A percentile compares a stretch with the other conserved stretches of the same genome.
Evolutionary conservation across 2,888 invertebrate species (phyloP).

Genomic region (Sipha maydis): DNA sequence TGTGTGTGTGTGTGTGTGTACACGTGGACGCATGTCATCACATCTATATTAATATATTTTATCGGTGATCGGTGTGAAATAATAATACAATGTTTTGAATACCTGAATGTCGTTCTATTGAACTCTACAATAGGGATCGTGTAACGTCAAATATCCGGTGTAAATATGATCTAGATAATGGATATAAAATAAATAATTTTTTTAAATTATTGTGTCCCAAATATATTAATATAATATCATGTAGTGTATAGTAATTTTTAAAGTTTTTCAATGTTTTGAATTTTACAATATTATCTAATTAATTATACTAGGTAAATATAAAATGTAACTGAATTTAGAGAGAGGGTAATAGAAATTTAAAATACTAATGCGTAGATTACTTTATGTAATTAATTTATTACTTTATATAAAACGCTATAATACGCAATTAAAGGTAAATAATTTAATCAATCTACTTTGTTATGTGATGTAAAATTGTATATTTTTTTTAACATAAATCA

Average conservation of each 20-base stretch:
- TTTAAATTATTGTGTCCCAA: background rate
- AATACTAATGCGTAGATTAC: background rate
- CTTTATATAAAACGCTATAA: too few relatives aligned
- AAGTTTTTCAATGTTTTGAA: too few relatives aligned
- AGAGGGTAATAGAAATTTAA: background rate
- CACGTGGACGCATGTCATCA: background rate
- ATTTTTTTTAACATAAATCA: too few relatives aligned
- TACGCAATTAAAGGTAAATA: too few relatives aligned
- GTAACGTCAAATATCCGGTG: background rate
- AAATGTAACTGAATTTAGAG: background rate
- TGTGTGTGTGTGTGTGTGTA: too few relatives aligned
- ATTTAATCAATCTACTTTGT: too few relatives aligned
- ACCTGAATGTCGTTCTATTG: background rate
- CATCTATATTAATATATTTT: background rate
- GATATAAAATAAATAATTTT: background rate
- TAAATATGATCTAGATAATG: too few relatives aligned
- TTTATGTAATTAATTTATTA: too few relatives aligned
- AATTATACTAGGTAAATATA: too few relatives aligned
- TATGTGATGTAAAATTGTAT: too few relatives aligned
- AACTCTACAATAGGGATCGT: background rate
- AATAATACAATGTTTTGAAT: background rate
- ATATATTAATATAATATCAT: background rate
- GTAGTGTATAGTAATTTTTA: too few relatives aligned
- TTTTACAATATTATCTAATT: too few relatives aligned
- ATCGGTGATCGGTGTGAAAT: background rate